Conservation (phyloP, 2,113 vertebrate genomes). For the Sceloporus undulatus region DNA sequence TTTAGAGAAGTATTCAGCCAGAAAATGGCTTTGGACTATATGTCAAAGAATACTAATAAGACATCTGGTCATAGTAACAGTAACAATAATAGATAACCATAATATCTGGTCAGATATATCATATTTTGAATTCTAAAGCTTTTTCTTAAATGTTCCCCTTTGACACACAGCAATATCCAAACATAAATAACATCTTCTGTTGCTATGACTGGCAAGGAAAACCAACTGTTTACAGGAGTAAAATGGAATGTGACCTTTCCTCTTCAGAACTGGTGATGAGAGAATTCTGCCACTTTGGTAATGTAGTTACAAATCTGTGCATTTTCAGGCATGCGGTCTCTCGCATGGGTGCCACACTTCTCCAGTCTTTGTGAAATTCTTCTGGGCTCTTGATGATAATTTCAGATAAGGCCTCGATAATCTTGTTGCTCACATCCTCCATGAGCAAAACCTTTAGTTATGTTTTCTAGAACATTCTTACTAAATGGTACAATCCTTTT, state of each 20-base stretch:
- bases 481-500: not conserved
- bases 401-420: slow-evolving; percentile 45
- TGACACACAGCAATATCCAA: not conserved
- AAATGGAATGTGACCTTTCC: slow-evolving; percentile 30
- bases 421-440: slow-evolving; percentile 5
- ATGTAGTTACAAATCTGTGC: not conserved
- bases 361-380: slow-evolving; percentile 45
- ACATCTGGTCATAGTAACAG: no score
- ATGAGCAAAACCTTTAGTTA: not conserved
- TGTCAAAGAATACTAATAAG: no score
- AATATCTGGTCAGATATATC: no score
- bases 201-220: slow-evolving; percentile 13
- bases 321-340: not conserved
- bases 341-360: not conserved
- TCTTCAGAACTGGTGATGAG: slow-evolving; percentile 5
- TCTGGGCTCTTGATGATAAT: slow-evolving; percentile 8
- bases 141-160: not conserved
- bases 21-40: no score
- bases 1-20: no score
- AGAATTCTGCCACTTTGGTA: not conserved
- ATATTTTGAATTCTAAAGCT: no score
- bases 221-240: slow-evolving; percentile 14
- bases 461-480: not conserved
- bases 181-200: slow-evolving; percentile 6
- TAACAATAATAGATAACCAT: no score